Conservation (phyloP, 1,140 invertebrate species). For the Drosophila punjabiensis region DNA sequence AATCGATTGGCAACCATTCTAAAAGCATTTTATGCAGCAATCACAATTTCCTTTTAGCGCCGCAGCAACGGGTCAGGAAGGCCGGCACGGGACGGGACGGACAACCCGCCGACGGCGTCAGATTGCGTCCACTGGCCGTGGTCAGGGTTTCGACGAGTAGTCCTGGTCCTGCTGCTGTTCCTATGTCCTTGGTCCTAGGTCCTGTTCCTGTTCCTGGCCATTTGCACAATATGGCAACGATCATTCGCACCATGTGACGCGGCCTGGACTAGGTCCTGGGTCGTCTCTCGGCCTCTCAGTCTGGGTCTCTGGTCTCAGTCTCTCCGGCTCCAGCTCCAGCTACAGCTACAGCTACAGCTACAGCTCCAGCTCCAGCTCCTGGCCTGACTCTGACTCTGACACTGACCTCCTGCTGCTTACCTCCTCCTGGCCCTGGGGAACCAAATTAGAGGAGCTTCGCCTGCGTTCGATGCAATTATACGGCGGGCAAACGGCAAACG, state of each 20-base stretch:
- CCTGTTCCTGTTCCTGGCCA: constrained; percentile 44
- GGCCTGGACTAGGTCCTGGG: constrained; percentile 2
- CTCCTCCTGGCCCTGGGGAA: neutral
- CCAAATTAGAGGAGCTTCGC: constrained; percentile 33
- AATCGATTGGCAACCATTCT: constrained; percentile 82
- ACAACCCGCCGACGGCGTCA: constrained; percentile 44
- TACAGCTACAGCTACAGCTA: neutral
- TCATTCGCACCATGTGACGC: constrained; percentile 77
- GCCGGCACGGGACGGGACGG: neutral
- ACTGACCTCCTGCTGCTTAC: constrained; percentile 65
- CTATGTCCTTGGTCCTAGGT: neutral
- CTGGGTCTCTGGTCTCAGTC: neutral
- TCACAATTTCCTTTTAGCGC: constrained; percentile 81
- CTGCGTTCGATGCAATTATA: constrained; percentile 78
- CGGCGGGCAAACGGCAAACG: constrained; percentile 26
- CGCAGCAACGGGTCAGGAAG: constrained; percentile 27
- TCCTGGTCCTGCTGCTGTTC: neutral
- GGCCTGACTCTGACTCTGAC: constrained; percentile 12
- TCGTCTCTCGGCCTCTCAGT: neutral
- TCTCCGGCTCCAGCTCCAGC: neutral
- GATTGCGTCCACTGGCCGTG: constrained; percentile 35
- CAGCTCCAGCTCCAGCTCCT: neutral
- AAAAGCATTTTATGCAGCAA: constrained; percentile 82
- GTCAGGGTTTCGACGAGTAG: neutral
- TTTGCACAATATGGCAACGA: constrained; percentile 78